A percentile compares a stretch with the other conserved stretches of the same genome.
Conservation (phyloP, 2,888 invertebrate species). For the Volucella inflata region DNA sequence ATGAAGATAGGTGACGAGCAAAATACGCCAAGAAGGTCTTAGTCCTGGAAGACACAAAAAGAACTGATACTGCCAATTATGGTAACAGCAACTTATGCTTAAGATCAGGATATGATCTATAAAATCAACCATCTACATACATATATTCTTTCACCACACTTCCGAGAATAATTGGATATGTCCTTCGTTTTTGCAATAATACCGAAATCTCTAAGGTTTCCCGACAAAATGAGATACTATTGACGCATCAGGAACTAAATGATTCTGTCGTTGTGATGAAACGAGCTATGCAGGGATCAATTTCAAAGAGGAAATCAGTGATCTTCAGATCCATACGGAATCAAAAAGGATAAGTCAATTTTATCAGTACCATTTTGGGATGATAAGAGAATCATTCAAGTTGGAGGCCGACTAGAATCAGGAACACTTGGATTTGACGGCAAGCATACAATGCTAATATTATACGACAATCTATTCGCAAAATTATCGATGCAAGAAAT, state of each 20-base stretch:
- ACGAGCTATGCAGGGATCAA: slow-evolving; percentile 21
- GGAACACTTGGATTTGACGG: no score
- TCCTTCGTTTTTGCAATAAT: slow-evolving; percentile 16
- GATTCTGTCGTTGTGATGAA: no score
- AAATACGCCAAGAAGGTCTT: background rate
- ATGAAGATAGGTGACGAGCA: no score
- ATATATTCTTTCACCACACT: background rate
- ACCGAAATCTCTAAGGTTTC: background rate
- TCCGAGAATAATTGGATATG: slow-evolving; percentile 14
- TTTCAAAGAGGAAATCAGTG: slow-evolving; percentile 18
- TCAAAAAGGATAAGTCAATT: slow-evolving; percentile 9
- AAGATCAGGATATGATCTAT: slow-evolving; percentile 23
- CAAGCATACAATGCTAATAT: no score
- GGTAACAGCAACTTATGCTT: slow-evolving; percentile 9
- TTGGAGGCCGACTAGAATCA: no score
- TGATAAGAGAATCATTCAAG: slow-evolving; percentile 32
- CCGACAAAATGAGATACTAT: background rate
- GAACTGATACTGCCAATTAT: slow-evolving; percentile 8
- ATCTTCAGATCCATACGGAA: slow-evolving; percentile 3
- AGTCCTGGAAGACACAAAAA: slow-evolving; percentile 8
- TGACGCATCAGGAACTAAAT: slow-evolving; percentile 11
- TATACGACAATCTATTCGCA: no score
- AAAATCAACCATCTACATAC: slow-evolving; percentile 8
- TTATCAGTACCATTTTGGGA: slow-evolving; percentile 49
- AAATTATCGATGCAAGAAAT: no score